Conservation (phyloP, 2,113 vertebrate genomes). For the Falcunculus frontatus region DNA sequence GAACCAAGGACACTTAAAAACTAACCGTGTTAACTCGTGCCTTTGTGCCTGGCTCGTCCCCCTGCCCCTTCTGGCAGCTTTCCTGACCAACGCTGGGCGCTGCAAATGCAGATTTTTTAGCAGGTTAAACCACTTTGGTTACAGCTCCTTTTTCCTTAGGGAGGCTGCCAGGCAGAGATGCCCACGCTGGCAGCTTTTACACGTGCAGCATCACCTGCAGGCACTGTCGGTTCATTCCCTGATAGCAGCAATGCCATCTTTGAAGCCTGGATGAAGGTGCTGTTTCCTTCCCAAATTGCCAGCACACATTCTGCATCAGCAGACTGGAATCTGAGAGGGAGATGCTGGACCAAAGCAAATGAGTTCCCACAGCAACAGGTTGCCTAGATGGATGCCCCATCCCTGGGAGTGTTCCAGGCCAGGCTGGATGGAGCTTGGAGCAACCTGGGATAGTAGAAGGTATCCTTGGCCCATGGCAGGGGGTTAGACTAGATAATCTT, state of each 20-base stretch:
- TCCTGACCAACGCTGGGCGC: rapidly evolving
- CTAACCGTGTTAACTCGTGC: rapidly evolving
- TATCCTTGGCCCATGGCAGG: not conserved
- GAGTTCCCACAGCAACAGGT: not conserved
- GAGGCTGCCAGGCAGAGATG: not conserved
- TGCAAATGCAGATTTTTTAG: not conserved
- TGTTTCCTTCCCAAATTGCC: not conserved
- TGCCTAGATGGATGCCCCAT: not conserved
- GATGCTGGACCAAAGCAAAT: not conserved
- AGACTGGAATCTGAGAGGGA: not conserved
- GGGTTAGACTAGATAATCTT: not conserved
- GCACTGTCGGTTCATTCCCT: not conserved
- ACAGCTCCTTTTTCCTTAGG: not conserved
- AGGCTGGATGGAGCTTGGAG: not conserved
- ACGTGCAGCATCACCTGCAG: not conserved
- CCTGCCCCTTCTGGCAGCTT: rapidly evolving
- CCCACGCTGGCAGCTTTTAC: not conserved
- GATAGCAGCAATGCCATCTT: not conserved
- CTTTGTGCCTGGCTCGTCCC: not conserved
- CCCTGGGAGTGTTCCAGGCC: not conserved
- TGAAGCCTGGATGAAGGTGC: not conserved
- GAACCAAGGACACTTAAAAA: not conserved
- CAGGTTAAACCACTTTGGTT: not conserved
- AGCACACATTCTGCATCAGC: not conserved
- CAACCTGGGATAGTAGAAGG: not conserved